Conservation (phyloP, 2,888 invertebrate species). For the Nemoura dubitans region DNA sequence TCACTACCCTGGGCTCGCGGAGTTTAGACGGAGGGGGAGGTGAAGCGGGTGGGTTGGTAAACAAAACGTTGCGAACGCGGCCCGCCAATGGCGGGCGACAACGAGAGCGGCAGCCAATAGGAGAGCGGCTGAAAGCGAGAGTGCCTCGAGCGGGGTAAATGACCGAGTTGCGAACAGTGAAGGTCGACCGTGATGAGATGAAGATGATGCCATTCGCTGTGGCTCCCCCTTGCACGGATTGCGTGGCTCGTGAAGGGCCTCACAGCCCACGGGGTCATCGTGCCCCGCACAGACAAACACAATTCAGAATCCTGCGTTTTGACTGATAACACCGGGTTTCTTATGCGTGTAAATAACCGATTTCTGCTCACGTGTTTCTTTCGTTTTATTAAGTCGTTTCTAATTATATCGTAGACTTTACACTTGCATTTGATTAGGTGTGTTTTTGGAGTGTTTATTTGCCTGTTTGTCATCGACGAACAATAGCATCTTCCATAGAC, state of each 20-base stretch:
- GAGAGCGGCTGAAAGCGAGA: conserved; percentile 14
- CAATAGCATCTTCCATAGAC: not conserved
- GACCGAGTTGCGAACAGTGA: conserved; percentile 32
- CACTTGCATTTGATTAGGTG: not conserved
- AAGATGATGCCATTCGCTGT: conserved; percentile 28
- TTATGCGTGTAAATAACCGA: not conserved
- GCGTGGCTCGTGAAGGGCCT: not conserved
- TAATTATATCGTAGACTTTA: not conserved
- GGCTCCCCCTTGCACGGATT: not conserved
- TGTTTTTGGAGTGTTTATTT: not conserved
- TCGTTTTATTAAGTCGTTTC: not conserved
- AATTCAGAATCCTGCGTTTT: not conserved
- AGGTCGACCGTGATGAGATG: conserved; percentile 32
- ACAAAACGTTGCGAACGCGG: not conserved
- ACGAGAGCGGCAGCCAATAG: not conserved
- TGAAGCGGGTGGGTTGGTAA: conserved; percentile 3
- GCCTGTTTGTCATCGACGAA: not conserved
- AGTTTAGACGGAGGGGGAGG: not conserved
- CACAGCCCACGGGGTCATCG: not conserved
- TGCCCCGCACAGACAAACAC: not conserved
- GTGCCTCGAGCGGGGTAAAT: conserved; percentile 9
- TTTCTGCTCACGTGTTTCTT: not conserved
- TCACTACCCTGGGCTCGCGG: not conserved
- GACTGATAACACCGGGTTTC: not conserved
- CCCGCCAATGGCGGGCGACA: conserved; percentile 2